Conservation (phyloP, 1,140 invertebrate species). For the Neotoxoptera formosana region DNA sequence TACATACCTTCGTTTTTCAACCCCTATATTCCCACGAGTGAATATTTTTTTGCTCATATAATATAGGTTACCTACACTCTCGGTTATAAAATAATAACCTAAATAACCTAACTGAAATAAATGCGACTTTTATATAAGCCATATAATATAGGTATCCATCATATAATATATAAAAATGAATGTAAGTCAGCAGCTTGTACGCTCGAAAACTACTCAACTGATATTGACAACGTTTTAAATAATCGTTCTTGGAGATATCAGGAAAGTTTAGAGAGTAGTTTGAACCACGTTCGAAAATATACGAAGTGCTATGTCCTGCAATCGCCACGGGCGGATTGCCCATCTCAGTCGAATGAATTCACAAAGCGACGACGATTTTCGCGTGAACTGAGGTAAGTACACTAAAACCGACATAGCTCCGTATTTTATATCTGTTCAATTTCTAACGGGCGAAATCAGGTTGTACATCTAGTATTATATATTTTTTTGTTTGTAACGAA, state of each 20-base stretch:
- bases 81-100: too few relatives aligned
- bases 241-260: background rate
- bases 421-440: too few relatives aligned
- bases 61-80: too few relatives aligned
- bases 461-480: background rate
- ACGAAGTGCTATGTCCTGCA: background rate
- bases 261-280: background rate
- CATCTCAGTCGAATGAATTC: background rate
- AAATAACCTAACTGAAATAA: too few relatives aligned
- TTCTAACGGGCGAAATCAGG: too few relatives aligned
- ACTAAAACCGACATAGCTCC: background rate
- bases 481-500: background rate
- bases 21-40: too few relatives aligned
- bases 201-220: background rate
- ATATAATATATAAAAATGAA: background rate
- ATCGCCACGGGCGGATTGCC: background rate
- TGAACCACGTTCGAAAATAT: background rate
- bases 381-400: background rate
- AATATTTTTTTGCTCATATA: too few relatives aligned
- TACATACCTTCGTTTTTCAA: too few relatives aligned
- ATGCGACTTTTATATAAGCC: too few relatives aligned
- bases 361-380: background rate
- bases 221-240: background rate
- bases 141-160: too few relatives aligned
- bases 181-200: too few relatives aligned